Base-by-base conservation (phyloP, 2,113 vertebrate genomes). In the Gavia stellata region DNA sequence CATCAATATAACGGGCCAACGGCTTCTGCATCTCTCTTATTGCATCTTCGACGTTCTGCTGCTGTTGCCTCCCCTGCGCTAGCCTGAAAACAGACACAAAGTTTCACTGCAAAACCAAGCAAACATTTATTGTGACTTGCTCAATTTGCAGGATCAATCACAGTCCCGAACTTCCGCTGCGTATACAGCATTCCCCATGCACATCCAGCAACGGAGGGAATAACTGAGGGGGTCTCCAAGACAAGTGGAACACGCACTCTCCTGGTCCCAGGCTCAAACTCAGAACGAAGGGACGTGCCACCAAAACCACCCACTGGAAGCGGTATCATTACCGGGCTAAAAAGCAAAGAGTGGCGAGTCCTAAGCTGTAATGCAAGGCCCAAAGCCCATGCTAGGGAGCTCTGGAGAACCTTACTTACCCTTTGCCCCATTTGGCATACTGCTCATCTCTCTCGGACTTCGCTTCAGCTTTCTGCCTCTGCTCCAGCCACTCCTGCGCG, bases 381-480 rank as follows among this genome's bases (percentile, higher is more conserved):
- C 25, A 8, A 14, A 34, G 40, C 9, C 7, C 7, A 2, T 0
- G 45, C 26, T 7, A 6, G 6, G 16, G 29, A 56, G 47, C 65
- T 38, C 36, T 0, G 10, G 9, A 25, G 63, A 7, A 5, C 58
- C 98, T 98, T 85, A 99, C 98, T 98, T 85, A 99, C 99, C 99
- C 99, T 97, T 98, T 99, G 1, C 99, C 99, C 99, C 99, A 99
- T 78, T 98, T 98, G 66, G 99, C 98, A 7, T 99, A 99, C 45
- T 99, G 99, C 89, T 99, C 98, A 7, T 99, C 98, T 38, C 98
- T 98, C 96, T 98, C 97, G 0, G 98, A 98, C 86, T 99, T 97
- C 28, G 98, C 98, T 67, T 98, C 98, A 21, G 97, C 99, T 95
- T 98, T 98, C 97, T 74, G 98, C 86, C 83, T 97, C 96, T 98